Base-by-base conservation (phyloP, 2,797 vertebrate genomes). In the Thunnus albacares region DNA sequence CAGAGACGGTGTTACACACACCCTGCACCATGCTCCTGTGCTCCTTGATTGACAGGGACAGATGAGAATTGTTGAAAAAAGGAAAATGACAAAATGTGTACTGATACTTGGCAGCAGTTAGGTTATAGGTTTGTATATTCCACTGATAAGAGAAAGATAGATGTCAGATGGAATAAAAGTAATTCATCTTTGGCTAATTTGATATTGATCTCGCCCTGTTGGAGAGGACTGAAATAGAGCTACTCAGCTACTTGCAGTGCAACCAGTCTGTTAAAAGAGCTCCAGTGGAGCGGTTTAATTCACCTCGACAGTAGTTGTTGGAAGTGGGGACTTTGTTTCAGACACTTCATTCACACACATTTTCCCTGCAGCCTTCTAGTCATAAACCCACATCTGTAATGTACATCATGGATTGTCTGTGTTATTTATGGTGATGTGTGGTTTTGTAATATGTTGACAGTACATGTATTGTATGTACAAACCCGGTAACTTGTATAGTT, bases 11-110 rank as follows among this genome's bases (percentile, higher is more conserved):
- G 80, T 84, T 60, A 67, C 5, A 66, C 61, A 86, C 60, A 75
- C 75, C 61, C 63, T 84, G 81, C 75, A 61, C 77, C 62, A 38
- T 69, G 86, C 70, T 43, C 57, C 74, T 41, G 43, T 61, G 45
- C 76, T 73, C 3, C 15, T 62, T 94, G 95, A 96, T 28, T 91
- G 95, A 94, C 96, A 93, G 89, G 79, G 78, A 91, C 96, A 95
- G 93, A 83, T 95, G 96, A 80, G 47, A 33, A 66, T 4, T 12
- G 52, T 38, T 81, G 67, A 88, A 88, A 91, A 87, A 87, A 57
- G 75, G 81, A 79, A 87, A 81, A 72, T 5, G 61, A 80, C 59
- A 73, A 28, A 71, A 24, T 62, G 67, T 59, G 33, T 10, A 60
- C 70, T 62, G 47, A 22, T 20, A 57, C 67, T 72, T 38, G 77